phyloP scores from a whole-genome alignment of 2,113 vertebrate species.

The Beaufortia kweichowensis region DNA sequence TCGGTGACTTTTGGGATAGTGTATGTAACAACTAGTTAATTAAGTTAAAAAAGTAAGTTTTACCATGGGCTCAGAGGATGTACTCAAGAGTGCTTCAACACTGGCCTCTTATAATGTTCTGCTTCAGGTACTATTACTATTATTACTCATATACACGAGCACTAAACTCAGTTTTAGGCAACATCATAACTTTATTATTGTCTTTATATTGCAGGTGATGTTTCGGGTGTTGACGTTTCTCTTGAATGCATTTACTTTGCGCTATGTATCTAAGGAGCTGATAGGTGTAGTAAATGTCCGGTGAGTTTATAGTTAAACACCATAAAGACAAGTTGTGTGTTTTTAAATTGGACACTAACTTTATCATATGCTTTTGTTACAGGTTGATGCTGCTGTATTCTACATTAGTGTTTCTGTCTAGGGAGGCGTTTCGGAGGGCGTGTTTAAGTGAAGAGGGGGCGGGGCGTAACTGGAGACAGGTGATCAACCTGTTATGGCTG shows the following conservation, averaged over 20 bases:
- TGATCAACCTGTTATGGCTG: slow-evolving; percentile 91
- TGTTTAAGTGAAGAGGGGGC: slow-evolving; percentile 82
- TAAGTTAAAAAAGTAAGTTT: not conserved
- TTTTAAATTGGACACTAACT: not conserved
- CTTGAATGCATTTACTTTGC: slow-evolving; percentile 91
- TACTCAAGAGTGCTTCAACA: slow-evolving; percentile 68
- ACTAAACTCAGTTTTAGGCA: not conserved
- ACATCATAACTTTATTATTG: no score
- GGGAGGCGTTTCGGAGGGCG: slow-evolving; percentile 93
- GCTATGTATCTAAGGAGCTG: slow-evolving; percentile 91
- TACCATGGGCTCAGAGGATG: slow-evolving; percentile 73
- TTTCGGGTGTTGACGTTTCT: slow-evolving; percentile 88
- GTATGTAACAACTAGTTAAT: not conserved
- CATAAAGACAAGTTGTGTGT: not conserved
- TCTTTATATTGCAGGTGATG: slow-evolving; percentile 77
- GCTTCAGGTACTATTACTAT: slow-evolving; percentile 67
- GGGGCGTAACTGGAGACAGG: slow-evolving; percentile 86
- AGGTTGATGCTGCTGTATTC: slow-evolving; percentile 93
- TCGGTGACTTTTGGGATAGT: not conserved
- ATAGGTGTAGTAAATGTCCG: slow-evolving; percentile 92
- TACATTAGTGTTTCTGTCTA: slow-evolving; percentile 88
- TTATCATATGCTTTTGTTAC: slow-evolving; percentile 35
- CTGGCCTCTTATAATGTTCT: slow-evolving; percentile 76
- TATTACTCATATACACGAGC: no score
- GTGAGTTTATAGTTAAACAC: slow-evolving; percentile 65